phyloP scores from a whole-genome alignment of 1,140 invertebrate species.

The Drosophila pectinifera region DNA sequence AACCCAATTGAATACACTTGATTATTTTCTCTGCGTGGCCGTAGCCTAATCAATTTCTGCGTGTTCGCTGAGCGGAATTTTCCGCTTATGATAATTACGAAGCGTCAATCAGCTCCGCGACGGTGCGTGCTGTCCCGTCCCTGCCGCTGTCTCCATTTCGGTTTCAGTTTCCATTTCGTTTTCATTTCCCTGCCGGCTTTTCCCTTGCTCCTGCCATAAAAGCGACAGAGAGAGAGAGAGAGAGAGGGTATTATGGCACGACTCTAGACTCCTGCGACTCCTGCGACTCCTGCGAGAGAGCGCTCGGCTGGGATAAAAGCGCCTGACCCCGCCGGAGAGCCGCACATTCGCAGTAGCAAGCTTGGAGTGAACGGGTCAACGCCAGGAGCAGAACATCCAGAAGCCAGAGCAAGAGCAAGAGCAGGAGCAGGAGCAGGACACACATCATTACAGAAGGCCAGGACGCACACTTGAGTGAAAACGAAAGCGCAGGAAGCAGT shows the following conservation, averaged over 20 bases:
- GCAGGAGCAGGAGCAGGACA: conserved; percentile 12
- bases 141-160: conserved; percentile 25
- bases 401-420: conserved; percentile 15
- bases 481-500: conserved; percentile 65
- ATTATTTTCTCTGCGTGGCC: conserved; percentile 11
- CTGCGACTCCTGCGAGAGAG: conserved; percentile 21
- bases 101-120: conserved; percentile 55
- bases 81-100: conserved; percentile 68
- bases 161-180: conserved; percentile 51
- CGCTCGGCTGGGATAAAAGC: conserved; percentile 48
- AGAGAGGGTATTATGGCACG: conserved; percentile 45
- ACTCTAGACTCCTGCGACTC: conserved; percentile 35
- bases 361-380: conserved; percentile 58
- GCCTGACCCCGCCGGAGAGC: conserved; percentile 12
- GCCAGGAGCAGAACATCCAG: conserved; percentile 23
- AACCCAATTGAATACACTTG: background rate
- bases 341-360: conserved; percentile 65
- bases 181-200: conserved; percentile 45
- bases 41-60: conserved; percentile 51
- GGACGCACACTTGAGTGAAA: conserved; percentile 56
- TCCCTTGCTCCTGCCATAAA: conserved; percentile 23
- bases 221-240: conserved; percentile 12
- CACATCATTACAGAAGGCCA: conserved; percentile 12
- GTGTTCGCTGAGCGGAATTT: conserved; percentile 55
- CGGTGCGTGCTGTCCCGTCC: conserved; percentile 44